A percentile compares a stretch with the other conserved stretches of the same genome.
Conservation (phyloP, 2,888 invertebrate genomes). For the Alviniconcha strummeri region DNA sequence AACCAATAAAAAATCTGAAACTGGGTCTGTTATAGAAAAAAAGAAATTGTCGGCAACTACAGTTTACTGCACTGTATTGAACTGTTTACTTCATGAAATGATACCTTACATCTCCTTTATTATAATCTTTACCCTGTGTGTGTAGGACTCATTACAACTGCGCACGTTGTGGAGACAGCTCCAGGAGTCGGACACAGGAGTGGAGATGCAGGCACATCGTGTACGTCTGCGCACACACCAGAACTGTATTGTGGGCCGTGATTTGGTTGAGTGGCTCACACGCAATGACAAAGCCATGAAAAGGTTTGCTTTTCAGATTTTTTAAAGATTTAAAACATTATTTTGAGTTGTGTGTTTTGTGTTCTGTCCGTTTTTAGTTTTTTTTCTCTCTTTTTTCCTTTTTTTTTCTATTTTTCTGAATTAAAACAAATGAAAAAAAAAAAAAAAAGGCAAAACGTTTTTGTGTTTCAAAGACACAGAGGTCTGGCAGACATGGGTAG, state of each 20-base stretch:
- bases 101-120: too few relatives aligned
- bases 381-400: background rate
- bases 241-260: slow-evolving; percentile 86
- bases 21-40: too few relatives aligned
- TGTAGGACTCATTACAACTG: slow-evolving; percentile 76
- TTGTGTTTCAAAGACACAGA: too few relatives aligned
- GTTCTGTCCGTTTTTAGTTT: too few relatives aligned
- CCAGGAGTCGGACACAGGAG: slow-evolving; percentile 77
- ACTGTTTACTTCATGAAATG: too few relatives aligned
- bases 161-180: slow-evolving; percentile 81
- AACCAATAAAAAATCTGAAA: too few relatives aligned
- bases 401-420: too few relatives aligned
- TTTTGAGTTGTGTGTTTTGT: too few relatives aligned
- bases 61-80: too few relatives aligned
- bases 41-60: too few relatives aligned
- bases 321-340: background rate
- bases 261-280: slow-evolving; percentile 89
- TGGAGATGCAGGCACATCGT: slow-evolving; percentile 80
- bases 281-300: slow-evolving; percentile 85
- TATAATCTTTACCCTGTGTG: background rate
- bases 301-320: slow-evolving; percentile 75
- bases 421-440: background rate
- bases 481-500: too few relatives aligned
- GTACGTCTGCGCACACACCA: slow-evolving; percentile 84
- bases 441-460: background rate